Evolutionary conservation across 2,113 vertebrate species (phyloP), one percentile per base, ranked within the genome.

Genomic region (Larimichthys polyactis): DNA sequence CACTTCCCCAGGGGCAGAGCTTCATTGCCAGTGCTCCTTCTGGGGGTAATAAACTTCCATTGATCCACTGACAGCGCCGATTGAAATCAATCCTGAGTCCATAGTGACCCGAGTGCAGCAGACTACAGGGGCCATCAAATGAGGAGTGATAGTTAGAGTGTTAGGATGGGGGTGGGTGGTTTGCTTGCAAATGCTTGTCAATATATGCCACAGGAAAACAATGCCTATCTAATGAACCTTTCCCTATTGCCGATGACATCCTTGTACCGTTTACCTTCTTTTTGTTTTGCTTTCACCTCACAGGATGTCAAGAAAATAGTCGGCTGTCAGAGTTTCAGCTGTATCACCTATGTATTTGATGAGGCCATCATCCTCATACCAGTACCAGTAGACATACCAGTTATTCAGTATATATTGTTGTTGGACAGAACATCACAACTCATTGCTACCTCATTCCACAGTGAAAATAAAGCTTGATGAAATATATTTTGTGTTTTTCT

Each of bases 1-100:
- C 78, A 90, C 86, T 82, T 93, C 89, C 92, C 93, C 80, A 71
- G 90, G 84, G 94, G 87, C 71, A 59, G 60, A 65, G 74, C 84
- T 90, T 93, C 90, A 93, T 92, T 91, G 92, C 89, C 66, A 70
- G 74, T 36, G 67, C 82, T 91, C 92, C 90, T 92, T 91, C 91
- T 88, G 91, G 92, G 93, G 91, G 85, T 93, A 93, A 94, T 94
- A 94, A 92, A 93, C 80, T 85, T 75, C 57, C 86, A 95, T 94
- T 94, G 94, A 95, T 94, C 89, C 84, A 69, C 81, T 94, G 94
- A 92, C 93, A 94, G 83, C 71, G 46, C 89, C 91, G 91, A 94
- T 94, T 92, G 90, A 93, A 95, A 94, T 94, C 92, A 95, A 94
- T 94, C 75, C 80, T 5, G 62, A 67, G 80, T 84, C 90, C 66